A percentile compares a stretch with the other conserved stretches of the same genome.
These are phyloP conservation scores for Therioaphis trifolii DNA, from an alignment of 2,888 invertebrate genomes.

Conservation along the genomic window DNA sequence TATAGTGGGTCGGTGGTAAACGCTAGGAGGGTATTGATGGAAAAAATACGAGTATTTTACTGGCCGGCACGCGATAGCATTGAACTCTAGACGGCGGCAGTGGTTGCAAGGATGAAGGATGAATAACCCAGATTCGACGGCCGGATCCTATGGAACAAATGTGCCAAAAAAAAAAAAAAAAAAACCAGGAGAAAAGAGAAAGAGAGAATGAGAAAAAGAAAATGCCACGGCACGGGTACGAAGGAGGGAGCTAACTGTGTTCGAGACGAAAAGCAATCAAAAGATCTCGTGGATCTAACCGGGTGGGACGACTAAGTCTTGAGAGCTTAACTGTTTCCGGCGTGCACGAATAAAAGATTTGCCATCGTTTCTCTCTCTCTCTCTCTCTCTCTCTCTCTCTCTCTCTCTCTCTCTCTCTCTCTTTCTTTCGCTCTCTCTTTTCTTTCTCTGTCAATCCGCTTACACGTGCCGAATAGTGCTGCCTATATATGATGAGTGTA, in stretches of 20 bases:
- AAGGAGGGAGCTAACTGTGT: slow-evolving; percentile 41
- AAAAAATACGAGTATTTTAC: slow-evolving; percentile 37
- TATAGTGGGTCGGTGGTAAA: background rate
- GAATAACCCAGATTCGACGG: slow-evolving; percentile 37
- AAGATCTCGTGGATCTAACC: slow-evolving; percentile 59
- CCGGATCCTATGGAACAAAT: slow-evolving; percentile 52
- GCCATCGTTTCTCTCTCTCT: slow-evolving; percentile 4
- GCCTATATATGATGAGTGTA: background rate
- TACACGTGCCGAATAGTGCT: background rate
- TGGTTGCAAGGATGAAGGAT: background rate
- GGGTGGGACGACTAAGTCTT: slow-evolving; percentile 54
- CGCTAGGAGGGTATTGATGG: background rate
- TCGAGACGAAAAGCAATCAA: slow-evolving; percentile 62
- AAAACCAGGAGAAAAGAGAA: background rate
- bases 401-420: background rate
- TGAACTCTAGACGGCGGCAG: background rate
- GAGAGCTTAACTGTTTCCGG: slow-evolving; percentile 61
- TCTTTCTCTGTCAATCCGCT: background rate
- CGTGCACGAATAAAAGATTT: slow-evolving; percentile 60
- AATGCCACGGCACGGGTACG: background rate
- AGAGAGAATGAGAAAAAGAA: slow-evolving; percentile 6
- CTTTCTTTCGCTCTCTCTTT: background rate
- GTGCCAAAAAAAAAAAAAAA: slow-evolving; percentile 49
- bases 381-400: background rate
- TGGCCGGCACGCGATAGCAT: background rate